Evolutionary conservation across 2,888 invertebrate species (phyloP).

Genomic region (Chrysopilus asiliformis): DNA sequence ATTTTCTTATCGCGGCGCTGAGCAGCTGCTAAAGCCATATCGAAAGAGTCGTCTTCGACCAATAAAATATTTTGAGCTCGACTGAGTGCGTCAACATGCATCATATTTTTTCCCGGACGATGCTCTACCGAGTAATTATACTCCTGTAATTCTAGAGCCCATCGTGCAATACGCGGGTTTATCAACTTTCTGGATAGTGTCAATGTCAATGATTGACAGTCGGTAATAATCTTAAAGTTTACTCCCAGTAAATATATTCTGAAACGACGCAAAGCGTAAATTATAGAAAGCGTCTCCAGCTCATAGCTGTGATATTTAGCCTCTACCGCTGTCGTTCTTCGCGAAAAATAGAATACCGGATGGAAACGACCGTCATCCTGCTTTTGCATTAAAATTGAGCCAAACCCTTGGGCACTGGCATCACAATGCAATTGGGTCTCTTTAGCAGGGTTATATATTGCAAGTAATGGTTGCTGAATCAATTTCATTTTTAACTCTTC

Average conservation of each 20-base stretch:
- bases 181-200: conserved; percentile 15
- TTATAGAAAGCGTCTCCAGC: too few relatives aligned
- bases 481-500: too few relatives aligned
- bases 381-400: conserved; percentile 19
- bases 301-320: too few relatives aligned
- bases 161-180: conserved; percentile 15
- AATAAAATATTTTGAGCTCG: conserved; percentile 10
- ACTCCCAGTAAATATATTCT: too few relatives aligned
- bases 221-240: conserved; percentile 19
- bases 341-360: conserved; percentile 21
- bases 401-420: conserved; percentile 19
- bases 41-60: conserved; percentile 10
- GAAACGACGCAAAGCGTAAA: too few relatives aligned
- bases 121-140: conserved; percentile 17
- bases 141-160: conserved; percentile 16
- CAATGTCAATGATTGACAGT: conserved; percentile 18
- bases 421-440: too few relatives aligned
- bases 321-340: conserved; percentile 18
- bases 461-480: not conserved
- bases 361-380: conserved; percentile 17
- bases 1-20: conserved; percentile 16
- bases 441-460: not conserved
- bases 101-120: conserved; percentile 17
- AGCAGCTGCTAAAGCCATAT: conserved; percentile 11
- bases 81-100: conserved; percentile 23